Conservation (phyloP, 2,888 invertebrate genomes). For the Blastobasis lacticolella region DNA sequence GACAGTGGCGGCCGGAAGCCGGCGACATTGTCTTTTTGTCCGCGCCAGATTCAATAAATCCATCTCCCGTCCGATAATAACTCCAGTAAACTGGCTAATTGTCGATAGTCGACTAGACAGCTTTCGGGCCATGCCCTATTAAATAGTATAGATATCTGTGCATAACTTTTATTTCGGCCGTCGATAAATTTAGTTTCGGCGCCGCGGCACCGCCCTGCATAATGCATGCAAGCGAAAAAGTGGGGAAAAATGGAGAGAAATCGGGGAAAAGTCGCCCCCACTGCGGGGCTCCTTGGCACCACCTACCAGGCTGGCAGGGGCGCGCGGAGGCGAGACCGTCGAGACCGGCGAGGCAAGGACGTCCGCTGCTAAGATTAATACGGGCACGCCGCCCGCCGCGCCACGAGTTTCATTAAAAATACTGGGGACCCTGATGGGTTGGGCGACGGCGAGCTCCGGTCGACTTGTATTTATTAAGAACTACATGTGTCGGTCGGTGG, state of each 20-base stretch:
- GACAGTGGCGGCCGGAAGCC: conserved; percentile 8
- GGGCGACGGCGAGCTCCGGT: conserved; percentile 17
- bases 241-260: conserved; percentile 52
- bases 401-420: conserved; percentile 68
- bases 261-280: conserved; percentile 51
- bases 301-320: conserved; percentile 61
- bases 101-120: too few species aligned
- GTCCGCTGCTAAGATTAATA: conserved; percentile 67
- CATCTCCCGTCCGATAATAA: too few species aligned
- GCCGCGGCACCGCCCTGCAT: conserved; percentile 48
- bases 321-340: conserved; percentile 36
- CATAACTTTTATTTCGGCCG: conserved; percentile 54
- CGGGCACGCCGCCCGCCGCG: conserved; percentile 60
- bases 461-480: conserved; percentile 22
- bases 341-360: conserved; percentile 38
- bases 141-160: conserved; percentile 7
- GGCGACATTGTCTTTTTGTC: too few species aligned
- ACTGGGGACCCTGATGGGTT: conserved; percentile 50
- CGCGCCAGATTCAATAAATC: too few species aligned
- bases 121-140: too few species aligned
- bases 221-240: conserved; percentile 58
- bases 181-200: conserved; percentile 53
- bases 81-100: too few species aligned
- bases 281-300: conserved; percentile 51
- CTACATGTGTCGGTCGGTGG: too few species aligned